phyloP scores from a whole-genome alignment of 2,797 vertebrate species.

The Sarcoramphus papa region DNA sequence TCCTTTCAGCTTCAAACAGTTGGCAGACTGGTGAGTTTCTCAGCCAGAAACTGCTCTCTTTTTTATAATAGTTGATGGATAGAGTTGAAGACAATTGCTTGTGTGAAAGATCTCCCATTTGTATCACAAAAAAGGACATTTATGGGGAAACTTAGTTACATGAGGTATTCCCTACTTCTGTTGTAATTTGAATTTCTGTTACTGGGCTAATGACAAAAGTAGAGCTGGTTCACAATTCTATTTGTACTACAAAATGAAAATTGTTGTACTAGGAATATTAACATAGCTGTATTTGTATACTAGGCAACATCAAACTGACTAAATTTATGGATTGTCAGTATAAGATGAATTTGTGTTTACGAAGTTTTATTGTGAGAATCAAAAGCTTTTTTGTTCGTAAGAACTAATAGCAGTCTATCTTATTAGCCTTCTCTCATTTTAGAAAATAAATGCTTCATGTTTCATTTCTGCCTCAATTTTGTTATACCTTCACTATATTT shows the following conservation, averaged over 20 bases:
- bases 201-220: not conserved
- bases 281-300: not conserved
- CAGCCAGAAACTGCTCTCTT: not conserved
- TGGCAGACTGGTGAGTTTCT: not conserved
- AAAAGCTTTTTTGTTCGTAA: not conserved
- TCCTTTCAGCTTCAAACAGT: not conserved
- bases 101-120: not conserved
- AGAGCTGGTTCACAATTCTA: not conserved
- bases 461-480: constrained; percentile 28
- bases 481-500: not conserved
- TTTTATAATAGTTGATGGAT: not conserved
- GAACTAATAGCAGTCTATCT: not conserved
- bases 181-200: not conserved
- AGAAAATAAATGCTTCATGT: not conserved
- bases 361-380: not conserved
- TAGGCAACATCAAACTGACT: constrained; percentile 10
- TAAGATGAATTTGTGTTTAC: not conserved
- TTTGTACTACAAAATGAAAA: not conserved
- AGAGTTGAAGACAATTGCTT: not conserved
- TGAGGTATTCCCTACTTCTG: not conserved
- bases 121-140: not conserved
- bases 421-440: not conserved
- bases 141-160: not conserved
- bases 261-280: not conserved
- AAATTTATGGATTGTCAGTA: not conserved